Base-by-base conservation (phyloP, 2,888 invertebrate genomes). In the Sarcophaga caerulescens region DNA sequence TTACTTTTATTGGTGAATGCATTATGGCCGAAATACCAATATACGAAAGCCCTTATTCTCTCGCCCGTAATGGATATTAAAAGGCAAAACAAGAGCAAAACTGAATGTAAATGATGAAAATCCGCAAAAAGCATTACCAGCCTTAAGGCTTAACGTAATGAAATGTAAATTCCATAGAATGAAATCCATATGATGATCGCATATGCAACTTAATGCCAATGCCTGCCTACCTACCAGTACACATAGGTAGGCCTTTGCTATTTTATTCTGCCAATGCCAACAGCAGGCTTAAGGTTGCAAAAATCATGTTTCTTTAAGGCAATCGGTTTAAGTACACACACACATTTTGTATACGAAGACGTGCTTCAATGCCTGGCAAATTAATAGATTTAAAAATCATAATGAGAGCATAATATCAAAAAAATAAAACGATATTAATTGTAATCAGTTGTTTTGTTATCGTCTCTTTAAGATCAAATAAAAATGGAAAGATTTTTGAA, bases 131-230 rank as follows among this genome's bases (percentile, higher is more conserved):
- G 74, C 89, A 90, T 91, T 88, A 89, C 90, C 89, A 90, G 90
- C 90, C 91, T 91, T 91, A 90, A 90, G 91, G 91, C 91, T 89
- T 89, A 89, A 88, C 89, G 89, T 91, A 91, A 91, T 91, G 90
- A 91, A 91, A 90, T 89, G 90, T 89, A 91, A 91, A 91, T 89
- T 89, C 89, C 74, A 74, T 84, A 79, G 74, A 71, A 86, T 73
- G 52, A 75, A 81, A 85, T 79, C 69, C 74, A 71, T 81, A 14
- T 69, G 77, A 85, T 69, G 77, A 85, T 74, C 65, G 77, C 63
- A 74, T 78, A 65, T 77, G 79, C 74, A 70, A 62, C 66, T 79
- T 81, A 81, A 78, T 85, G 69, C 66, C 78, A 81, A 69, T 74
- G 57, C 57, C 69, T 66, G 52, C 71, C 52, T 69, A 52, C 19